A percentile compares a stretch with the other conserved stretches of the same genome.
These are phyloP conservation scores for Larimichthys crocea DNA, from an alignment of 2,113 vertebrate species.

Conservation along the genomic window DNA sequence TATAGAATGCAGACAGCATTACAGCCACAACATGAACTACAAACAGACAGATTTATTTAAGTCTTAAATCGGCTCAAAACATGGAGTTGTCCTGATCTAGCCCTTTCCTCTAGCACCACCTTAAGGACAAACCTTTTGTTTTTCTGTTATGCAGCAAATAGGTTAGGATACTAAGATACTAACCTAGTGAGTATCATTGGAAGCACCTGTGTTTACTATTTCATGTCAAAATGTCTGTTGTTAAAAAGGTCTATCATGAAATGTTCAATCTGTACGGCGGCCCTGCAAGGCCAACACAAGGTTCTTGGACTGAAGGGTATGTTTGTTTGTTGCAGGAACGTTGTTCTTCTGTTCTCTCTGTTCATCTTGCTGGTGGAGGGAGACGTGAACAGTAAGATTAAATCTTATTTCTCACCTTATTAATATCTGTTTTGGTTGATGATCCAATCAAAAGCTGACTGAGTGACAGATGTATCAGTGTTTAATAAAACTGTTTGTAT, in stretches of 20 bases:
- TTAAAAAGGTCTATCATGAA: too few species aligned
- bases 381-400: constrained; percentile 63
- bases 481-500: constrained; percentile 2
- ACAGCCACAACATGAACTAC: neutral
- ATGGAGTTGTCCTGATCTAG: neutral
- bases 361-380: constrained; percentile 72
- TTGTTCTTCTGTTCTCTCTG: constrained; percentile 75
- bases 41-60: neutral
- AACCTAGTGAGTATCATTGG: too few species aligned
- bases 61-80: neutral
- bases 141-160: neutral
- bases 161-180: too few species aligned
- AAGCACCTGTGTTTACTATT: too few species aligned
- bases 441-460: neutral
- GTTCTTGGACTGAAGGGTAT: neutral
- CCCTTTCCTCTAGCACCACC: neutral
- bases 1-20: neutral
- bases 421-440: neutral
- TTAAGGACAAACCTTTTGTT: neutral
- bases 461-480: neutral
- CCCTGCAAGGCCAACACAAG: neutral
- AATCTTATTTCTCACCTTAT: neutral
- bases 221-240: neutral
- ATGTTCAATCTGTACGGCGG: neutral
- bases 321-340: constrained; percentile 66